Evolutionary conservation across 2,888 invertebrate genomes (phyloP).

Genomic region (Aphidius colemani): DNA sequence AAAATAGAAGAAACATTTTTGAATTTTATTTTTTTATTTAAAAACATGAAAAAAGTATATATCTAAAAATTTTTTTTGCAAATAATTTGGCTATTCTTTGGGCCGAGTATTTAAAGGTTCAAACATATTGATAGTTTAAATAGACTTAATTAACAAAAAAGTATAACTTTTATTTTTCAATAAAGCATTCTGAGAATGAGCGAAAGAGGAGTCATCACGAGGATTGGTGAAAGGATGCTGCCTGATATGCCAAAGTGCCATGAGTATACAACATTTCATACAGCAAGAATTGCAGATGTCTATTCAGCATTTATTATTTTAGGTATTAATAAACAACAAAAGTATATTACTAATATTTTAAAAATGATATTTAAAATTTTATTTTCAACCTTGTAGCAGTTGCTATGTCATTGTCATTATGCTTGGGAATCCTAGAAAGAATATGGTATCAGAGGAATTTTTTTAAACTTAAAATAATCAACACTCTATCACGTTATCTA

Average conservation of each 20-base stretch:
- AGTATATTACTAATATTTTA: too few relatives aligned
- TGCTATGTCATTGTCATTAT: slow-evolving; percentile 57
- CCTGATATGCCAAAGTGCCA: slow-evolving; percentile 65
- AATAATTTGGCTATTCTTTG: too few relatives aligned
- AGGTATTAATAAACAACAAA: too few relatives aligned
- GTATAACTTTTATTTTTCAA: background rate
- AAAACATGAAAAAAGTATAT: too few relatives aligned
- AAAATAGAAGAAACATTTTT: too few relatives aligned
- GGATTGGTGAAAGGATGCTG: slow-evolving; percentile 52
- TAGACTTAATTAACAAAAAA: too few relatives aligned
- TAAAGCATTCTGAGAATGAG: slow-evolving; percentile 57
- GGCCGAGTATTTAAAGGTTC: too few relatives aligned
- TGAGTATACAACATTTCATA: slow-evolving; percentile 64
- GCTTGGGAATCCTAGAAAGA: slow-evolving; percentile 49
- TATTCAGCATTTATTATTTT: slow-evolving; percentile 64
- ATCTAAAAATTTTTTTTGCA: too few relatives aligned
- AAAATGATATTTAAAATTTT: too few relatives aligned
- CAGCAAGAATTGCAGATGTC: slow-evolving; percentile 66
- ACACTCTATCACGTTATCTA: slow-evolving; percentile 24
- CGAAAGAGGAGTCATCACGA: slow-evolving; percentile 54
- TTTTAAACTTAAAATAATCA: slow-evolving; percentile 38
- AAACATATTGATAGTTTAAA: too few relatives aligned
- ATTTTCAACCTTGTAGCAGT: slow-evolving; percentile 35
- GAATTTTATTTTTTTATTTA: too few relatives aligned
- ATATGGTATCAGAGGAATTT: slow-evolving; percentile 47